Evolutionary conservation across 2,797 vertebrate genomes (phyloP), one percentile per base, ranked within the genome.

Genomic region (Premnoplex brunnescens): DNA sequence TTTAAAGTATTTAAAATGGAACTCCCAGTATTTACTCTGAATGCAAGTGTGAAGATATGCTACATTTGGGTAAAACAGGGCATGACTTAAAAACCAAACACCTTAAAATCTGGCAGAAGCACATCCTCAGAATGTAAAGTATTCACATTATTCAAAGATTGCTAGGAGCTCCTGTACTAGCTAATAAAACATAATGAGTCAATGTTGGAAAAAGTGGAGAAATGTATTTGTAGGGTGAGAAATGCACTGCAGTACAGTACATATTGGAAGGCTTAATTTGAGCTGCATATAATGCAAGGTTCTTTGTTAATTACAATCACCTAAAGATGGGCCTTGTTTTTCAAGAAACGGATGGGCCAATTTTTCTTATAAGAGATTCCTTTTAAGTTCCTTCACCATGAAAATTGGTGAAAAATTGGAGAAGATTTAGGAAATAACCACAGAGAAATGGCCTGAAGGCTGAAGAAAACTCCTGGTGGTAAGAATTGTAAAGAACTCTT

Each of bases 401-500:
- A 72, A 71, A 71, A 81, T 14, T 1, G 2, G 6, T 27, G 26
- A 34, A 79, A 85, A 76, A n/a, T 7, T 28, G 9, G n/a, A 72
- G 43, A 84, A 54, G n/a, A 43, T 41, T 13, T 14, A 59, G 37
- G 30, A 74, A 89, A n/a, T 3, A 46, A 36, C 2, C 5, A 44
- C 17, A 30, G 24, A 43, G 18, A 73, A 77, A 36, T 24, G 5
- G 16, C 8, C 18, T 0, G 0, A 76, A 26, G 18, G 5, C 7
- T 76, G 39, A 20, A 69, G 32, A 68, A 64, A 82, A 66, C 30
- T 52, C 7, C 3, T 43, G 2, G 4, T 69, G 18, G 18, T 39
- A 13, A 44, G 14, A 62, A 23, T 52, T 63, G n/a, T 76, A 51
- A 85, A 88, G 27, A 51, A 32, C 19, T 69, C 10, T 4, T 4